Percentiles rank a stretch among this genome's conserved stretches.
These are phyloP conservation scores for Gila robusta DNA, from an alignment of 2,797 vertebrate species.

Conservation along the genomic window DNA sequence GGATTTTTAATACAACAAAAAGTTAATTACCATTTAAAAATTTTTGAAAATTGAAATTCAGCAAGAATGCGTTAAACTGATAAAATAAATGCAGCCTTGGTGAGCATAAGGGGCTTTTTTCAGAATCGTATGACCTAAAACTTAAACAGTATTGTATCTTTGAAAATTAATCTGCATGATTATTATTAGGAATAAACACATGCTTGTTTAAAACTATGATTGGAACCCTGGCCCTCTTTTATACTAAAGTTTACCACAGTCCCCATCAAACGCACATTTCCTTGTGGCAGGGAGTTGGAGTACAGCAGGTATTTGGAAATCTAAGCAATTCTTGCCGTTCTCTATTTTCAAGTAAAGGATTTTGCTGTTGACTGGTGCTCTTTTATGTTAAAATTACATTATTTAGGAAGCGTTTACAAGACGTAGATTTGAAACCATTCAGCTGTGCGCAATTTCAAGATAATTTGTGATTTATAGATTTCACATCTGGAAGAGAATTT, in stretches of 20 bases:
- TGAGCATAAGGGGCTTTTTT: background rate
- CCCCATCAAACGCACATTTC: background rate
- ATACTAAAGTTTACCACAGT: background rate
- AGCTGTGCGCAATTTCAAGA: background rate
- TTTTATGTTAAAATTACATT: background rate
- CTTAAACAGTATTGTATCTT: background rate
- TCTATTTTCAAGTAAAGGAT: background rate
- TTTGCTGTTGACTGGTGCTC: background rate
- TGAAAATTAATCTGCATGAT: background rate
- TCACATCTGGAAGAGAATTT: background rate
- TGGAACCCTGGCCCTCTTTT: background rate
- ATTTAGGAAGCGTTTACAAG: background rate
- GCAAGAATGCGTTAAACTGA: background rate
- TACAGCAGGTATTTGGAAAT: background rate
- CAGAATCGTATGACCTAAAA: background rate
- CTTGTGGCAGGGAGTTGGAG: background rate
- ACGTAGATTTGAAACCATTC: background rate
- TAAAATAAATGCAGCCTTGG: background rate
- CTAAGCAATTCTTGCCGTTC: background rate
- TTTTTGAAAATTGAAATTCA: background rate
- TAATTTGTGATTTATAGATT: background rate
- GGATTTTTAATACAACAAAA: background rate
- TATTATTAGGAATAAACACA: background rate
- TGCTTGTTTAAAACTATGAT: background rate
- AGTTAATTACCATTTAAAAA: background rate